A percentile compares a stretch with the other conserved stretches of the same genome.
phyloP scores from a whole-genome alignment of 1,140 invertebrate species.

The Argopecten irradians region DNA sequence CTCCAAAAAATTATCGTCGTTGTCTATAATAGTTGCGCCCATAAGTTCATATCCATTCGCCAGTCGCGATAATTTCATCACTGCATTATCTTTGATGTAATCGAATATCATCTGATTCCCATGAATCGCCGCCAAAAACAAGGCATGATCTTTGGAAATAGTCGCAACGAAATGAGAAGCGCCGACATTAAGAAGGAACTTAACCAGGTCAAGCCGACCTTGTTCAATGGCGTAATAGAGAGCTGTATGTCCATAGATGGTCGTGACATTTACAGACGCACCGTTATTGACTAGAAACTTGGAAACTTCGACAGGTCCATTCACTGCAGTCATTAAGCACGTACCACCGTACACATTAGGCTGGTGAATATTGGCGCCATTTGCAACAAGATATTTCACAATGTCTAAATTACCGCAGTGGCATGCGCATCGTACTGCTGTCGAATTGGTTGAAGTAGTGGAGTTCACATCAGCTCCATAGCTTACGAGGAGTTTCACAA shows the following conservation, averaged over 20 bases:
- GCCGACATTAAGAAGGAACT: neutral
- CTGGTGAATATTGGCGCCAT: neutral
- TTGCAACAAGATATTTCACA: neutral
- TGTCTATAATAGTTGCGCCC: neutral
- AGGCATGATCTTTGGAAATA: neutral
- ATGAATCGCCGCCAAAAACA: neutral
- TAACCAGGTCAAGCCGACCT: neutral
- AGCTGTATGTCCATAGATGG: neutral
- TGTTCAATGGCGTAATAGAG: neutral
- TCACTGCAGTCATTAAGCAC: slow-evolving; percentile 2
- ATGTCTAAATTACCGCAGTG: neutral
- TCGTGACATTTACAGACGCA: neutral
- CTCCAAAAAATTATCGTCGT: neutral
- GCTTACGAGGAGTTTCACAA: neutral
- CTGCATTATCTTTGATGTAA: neutral
- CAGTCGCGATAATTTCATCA: neutral
- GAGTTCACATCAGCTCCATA: neutral
- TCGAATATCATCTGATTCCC: slow-evolving; percentile 5
- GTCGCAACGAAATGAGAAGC: neutral
- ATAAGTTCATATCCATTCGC: neutral
- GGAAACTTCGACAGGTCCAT: neutral
- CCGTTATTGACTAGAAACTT: slow-evolving; percentile 6
- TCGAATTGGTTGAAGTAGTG: neutral
- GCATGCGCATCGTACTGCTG: neutral
- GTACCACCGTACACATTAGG: neutral